Percentiles rank a stretch among this genome's conserved stretches.
Conservation (phyloP, 2,113 vertebrate genomes). For the Festucalex cinctus region DNA sequence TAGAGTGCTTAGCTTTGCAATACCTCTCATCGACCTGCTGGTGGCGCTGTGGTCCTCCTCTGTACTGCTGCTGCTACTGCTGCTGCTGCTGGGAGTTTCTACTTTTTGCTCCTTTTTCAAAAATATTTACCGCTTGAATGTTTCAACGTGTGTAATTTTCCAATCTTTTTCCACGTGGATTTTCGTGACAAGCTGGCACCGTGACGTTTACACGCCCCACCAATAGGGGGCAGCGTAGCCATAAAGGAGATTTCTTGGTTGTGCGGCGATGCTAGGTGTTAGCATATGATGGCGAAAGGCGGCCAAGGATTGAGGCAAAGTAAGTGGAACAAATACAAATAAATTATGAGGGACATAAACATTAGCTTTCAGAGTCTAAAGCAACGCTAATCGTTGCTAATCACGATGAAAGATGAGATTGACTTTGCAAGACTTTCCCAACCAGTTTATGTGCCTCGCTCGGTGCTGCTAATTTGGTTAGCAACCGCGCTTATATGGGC, state of each 20-base stretch:
- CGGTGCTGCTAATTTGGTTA: too few species aligned
- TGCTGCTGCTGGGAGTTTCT: slow-evolving; percentile 44
- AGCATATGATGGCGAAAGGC: too few species aligned
- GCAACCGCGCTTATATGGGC: too few species aligned
- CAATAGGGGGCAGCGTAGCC: not conserved
- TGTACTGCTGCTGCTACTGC: slow-evolving; percentile 41
- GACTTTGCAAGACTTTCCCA: too few species aligned
- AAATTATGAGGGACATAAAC: too few species aligned
- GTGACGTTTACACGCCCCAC: not conserved
- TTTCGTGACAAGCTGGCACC: slow-evolving; percentile 4
- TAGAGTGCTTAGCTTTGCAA: slow-evolving; percentile 72
- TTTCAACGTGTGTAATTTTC: not conserved
- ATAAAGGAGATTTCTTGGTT: not conserved
- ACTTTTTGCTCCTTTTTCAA: slow-evolving; percentile 9
- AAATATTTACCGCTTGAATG: slow-evolving; percentile 5
- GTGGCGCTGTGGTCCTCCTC: slow-evolving; percentile 34
- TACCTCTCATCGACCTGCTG: slow-evolving; percentile 64
- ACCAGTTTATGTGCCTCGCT: too few species aligned
- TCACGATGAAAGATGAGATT: too few species aligned
- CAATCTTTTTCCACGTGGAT: not conserved
- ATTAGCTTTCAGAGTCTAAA: too few species aligned
- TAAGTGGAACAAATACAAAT: too few species aligned
- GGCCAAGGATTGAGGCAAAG: too few species aligned
- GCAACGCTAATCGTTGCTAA: too few species aligned
- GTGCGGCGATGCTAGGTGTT: not conserved